These are phyloP conservation scores for Gallinago media DNA, from an alignment of 2,113 vertebrate genomes.

Conservation along the genomic window DNA sequence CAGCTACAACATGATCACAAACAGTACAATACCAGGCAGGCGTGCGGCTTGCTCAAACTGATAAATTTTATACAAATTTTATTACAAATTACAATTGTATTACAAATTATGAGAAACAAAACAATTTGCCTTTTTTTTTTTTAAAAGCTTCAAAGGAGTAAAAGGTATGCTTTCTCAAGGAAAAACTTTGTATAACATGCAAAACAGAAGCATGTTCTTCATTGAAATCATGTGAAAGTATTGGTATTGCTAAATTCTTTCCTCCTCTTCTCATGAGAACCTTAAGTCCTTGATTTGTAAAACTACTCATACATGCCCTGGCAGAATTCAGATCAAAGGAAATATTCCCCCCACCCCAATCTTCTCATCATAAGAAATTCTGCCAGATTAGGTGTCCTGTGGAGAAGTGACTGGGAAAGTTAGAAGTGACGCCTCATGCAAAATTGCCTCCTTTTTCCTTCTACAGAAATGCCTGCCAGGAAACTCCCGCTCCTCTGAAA, in stretches of 20 bases:
- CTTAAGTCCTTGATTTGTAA: conserved; percentile 8
- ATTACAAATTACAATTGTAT: conserved; percentile 1
- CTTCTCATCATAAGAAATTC: conserved; percentile 17
- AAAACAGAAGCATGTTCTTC: conserved; percentile 14
- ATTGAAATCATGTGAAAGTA: conserved; percentile 31
- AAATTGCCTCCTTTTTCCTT: neutral
- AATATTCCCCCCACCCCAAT: neutral
- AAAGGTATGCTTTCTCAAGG: conserved; percentile 46
- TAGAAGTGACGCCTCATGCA: neutral
- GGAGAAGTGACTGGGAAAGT: conserved; percentile 39
- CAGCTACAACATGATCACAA: neutral
- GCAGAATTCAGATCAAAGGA: conserved; percentile 51
- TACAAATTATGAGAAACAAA: conserved; percentile 39
- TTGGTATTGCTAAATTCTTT: conserved; percentile 31
- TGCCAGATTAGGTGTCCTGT: neutral
- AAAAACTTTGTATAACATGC: conserved; percentile 8
- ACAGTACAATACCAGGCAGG: neutral
- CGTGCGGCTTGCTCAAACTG: neutral
- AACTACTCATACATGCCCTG: conserved; percentile 10
- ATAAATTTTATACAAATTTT: neutral
- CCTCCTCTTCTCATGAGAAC: conserved; percentile 47
- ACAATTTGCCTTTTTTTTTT: neutral
- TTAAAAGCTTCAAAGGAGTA: conserved; percentile 20
- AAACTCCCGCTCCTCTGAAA: conserved; percentile 5
- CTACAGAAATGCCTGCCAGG: neutral